These are phyloP conservation scores for Myrmophylax atrothorax DNA, from an alignment of 2,113 vertebrate genomes.

Conservation along the genomic window DNA sequence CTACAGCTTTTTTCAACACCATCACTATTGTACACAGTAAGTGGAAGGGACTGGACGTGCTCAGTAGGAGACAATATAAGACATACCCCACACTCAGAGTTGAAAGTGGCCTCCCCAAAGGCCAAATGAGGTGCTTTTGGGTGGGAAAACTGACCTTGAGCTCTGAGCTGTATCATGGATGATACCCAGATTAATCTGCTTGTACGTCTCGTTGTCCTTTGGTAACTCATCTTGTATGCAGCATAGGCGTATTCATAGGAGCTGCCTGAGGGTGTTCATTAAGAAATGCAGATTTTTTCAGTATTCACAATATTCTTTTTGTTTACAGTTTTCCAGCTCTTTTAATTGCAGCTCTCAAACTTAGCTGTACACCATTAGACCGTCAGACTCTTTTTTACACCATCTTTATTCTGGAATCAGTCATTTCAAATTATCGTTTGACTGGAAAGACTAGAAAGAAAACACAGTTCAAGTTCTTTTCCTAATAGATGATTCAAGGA, in stretches of 20 bases:
- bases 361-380: neutral
- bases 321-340: neutral
- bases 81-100: neutral
- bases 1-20: neutral
- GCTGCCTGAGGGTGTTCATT: neutral
- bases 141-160: neutral
- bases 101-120: neutral
- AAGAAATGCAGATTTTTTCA: neutral
- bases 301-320: neutral
- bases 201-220: neutral
- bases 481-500: neutral
- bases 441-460: neutral
- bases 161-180: neutral
- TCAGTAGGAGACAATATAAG: neutral
- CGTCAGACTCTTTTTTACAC: neutral
- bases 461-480: neutral
- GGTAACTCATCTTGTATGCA: neutral
- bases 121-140: neutral
- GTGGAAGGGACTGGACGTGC: neutral
- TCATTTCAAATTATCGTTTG: neutral
- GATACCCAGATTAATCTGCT: neutral
- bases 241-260: neutral
- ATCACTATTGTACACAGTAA: fast-evolving
- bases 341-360: neutral
- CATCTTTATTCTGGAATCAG: neutral